phyloP scores from a whole-genome alignment of 2,888 invertebrate genomes.

The Euplexia lucipara region DNA sequence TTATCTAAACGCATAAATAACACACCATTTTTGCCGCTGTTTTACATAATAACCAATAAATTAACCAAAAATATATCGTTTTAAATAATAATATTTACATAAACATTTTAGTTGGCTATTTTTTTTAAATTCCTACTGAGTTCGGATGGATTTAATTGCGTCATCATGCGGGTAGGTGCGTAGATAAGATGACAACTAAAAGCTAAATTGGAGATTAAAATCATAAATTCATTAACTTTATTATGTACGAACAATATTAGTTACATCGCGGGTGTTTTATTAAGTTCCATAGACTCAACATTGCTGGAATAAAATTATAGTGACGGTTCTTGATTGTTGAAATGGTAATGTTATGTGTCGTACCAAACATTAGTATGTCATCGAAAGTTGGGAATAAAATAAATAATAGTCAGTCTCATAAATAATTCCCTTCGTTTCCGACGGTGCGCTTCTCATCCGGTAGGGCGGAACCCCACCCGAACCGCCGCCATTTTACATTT shows the following conservation, averaged over 20 bases:
- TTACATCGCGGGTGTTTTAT: conserved; percentile 42
- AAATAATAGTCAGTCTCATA: conserved; percentile 81
- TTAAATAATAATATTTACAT: conserved; percentile 53
- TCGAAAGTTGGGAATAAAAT: conserved; percentile 79
- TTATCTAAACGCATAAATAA: conserved; percentile 45
- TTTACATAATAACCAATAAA: conserved; percentile 57
- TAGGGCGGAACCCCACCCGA: conserved; percentile 83
- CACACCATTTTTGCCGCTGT: conserved; percentile 35
- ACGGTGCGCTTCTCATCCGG: conserved; percentile 79
- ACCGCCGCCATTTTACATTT: conserved; percentile 84
- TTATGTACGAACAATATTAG: conserved; percentile 41
- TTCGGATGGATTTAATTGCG: conserved; percentile 47
- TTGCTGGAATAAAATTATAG: conserved; percentile 25
- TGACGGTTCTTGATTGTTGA: conserved; percentile 59
- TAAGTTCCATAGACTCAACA: conserved; percentile 26
- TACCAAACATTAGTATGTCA: conserved; percentile 79
- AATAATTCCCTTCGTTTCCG: conserved; percentile 84
- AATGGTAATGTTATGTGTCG: conserved; percentile 72
- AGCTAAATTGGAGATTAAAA: conserved; percentile 39
- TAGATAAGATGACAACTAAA: conserved; percentile 43
- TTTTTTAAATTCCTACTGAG: conserved; percentile 46
- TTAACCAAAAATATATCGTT: conserved; percentile 50
- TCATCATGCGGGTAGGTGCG: conserved; percentile 49
- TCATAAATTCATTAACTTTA: conserved; percentile 57
- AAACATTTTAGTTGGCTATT: conserved; percentile 38